Evolutionary conservation across 2,113 vertebrate genomes (phyloP).

Genomic region (Scortum barcoo): DNA sequence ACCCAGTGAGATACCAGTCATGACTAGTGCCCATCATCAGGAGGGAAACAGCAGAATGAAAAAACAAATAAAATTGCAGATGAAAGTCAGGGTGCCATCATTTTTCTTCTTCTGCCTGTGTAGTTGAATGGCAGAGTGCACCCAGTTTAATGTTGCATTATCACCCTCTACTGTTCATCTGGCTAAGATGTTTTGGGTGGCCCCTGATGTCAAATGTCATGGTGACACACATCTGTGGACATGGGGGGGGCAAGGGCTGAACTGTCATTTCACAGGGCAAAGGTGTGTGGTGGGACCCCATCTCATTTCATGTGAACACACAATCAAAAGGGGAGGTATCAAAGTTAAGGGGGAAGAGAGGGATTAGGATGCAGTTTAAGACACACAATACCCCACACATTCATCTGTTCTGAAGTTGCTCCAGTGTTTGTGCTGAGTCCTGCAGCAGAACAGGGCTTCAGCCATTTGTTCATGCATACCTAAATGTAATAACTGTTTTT

Average conservation of each 20-base stretch:
- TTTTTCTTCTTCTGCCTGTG: constrained; percentile 17
- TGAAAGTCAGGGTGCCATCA: background rate
- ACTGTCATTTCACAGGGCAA: constrained; percentile 25
- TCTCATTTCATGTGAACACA: constrained; percentile 41
- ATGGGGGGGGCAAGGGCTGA: background rate
- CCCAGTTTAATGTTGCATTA: constrained; percentile 65
- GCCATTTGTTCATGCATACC: background rate
- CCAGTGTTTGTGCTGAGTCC: background rate
- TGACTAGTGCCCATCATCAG: background rate
- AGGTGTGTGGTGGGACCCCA: constrained; percentile 20
- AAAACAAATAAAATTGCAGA: background rate
- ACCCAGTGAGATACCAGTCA: background rate
- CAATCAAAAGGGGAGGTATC: constrained; percentile 25
- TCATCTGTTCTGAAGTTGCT: background rate
- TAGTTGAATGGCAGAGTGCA: constrained; percentile 14
- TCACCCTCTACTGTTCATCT: constrained; percentile 76
- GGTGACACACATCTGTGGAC: constrained; percentile 9
- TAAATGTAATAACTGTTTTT: background rate
- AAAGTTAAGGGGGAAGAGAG: constrained; percentile 14
- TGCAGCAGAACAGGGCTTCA: background rate
- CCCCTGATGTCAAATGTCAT: constrained; percentile 55
- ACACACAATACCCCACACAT: background rate
- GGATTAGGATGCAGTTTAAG: background rate
- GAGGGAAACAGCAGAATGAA: constrained; percentile 1
- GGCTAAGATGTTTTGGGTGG: constrained; percentile 60